A percentile compares a stretch with the other conserved stretches of the same genome.
phyloP scores from a whole-genome alignment of 2,888 invertebrate genomes.

The Parnassius mnemosyne region DNA sequence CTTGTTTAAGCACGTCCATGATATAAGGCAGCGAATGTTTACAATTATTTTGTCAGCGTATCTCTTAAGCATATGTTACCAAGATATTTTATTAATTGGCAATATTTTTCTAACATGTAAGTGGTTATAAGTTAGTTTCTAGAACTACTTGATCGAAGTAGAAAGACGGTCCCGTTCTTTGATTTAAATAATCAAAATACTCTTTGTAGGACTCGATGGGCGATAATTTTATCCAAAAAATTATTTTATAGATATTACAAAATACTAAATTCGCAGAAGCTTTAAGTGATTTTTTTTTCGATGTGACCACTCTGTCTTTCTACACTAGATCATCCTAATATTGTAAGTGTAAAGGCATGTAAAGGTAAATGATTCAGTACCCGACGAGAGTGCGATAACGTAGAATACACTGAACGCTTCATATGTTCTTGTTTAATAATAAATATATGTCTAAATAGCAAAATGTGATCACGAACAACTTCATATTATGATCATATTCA shows the following conservation, averaged over 20 bases:
- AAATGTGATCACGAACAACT: constrained; percentile 23
- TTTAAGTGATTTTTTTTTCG: background rate
- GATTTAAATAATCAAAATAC: background rate
- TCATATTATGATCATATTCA: constrained; percentile 5
- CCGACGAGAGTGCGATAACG: constrained; percentile 27
- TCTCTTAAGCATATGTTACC: constrained; percentile 43
- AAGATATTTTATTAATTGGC: constrained; percentile 42
- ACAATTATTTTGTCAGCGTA: constrained; percentile 46
- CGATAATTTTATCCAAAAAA: too few species aligned
- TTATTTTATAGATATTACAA: too few species aligned
- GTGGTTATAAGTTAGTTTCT: constrained; percentile 37
- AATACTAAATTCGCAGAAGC: background rate
- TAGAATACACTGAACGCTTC: constrained; percentile 34
- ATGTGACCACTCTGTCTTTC: constrained; percentile 29
- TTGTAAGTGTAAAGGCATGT: constrained; percentile 27
- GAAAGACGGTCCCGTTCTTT: constrained; percentile 23
- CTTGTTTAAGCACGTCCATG: constrained; percentile 66
- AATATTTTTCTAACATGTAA: constrained; percentile 41
- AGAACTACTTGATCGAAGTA: constrained; percentile 27
- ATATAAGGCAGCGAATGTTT: constrained; percentile 55
- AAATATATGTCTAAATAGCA: constrained; percentile 6
- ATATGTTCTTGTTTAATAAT: constrained; percentile 28
- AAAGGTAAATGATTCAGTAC: constrained; percentile 26
- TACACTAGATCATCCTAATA: constrained; percentile 29
- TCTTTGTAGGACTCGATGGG: background rate